Evolutionary conservation across 1,140 invertebrate genomes (phyloP).

Genomic region (Conus ventricosus): DNA sequence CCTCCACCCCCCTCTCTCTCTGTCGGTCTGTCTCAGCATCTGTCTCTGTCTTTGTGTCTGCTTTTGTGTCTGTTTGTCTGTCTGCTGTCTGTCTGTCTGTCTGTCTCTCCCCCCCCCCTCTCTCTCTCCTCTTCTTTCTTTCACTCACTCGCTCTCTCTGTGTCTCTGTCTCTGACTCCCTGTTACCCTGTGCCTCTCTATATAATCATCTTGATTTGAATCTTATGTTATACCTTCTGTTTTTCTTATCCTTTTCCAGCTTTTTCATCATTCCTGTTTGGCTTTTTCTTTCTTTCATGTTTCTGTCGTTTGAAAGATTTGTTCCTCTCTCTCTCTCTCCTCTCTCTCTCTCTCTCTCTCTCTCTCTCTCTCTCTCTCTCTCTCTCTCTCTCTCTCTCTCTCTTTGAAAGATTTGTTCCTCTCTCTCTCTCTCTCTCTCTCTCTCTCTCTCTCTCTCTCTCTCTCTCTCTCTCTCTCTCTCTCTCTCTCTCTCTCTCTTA

Average conservation of each 20-base stretch:
- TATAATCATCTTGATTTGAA: too few relatives aligned
- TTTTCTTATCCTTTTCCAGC: too few relatives aligned
- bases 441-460: not conserved
- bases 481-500: too few relatives aligned
- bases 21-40: not conserved
- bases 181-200: not conserved
- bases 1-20: too few relatives aligned
- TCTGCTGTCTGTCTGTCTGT: constrained; percentile 6
- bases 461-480: too few relatives aligned
- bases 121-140: not conserved
- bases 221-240: too few relatives aligned
- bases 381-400: too few relatives aligned
- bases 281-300: too few relatives aligned
- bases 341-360: not conserved
- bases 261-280: too few relatives aligned
- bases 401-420: too few relatives aligned
- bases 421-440: not conserved
- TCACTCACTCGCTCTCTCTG: not conserved
- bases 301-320: too few relatives aligned
- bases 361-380: not conserved
- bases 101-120: not conserved
- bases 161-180: not conserved
- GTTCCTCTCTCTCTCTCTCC: not conserved
- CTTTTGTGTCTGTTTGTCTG: not conserved
- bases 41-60: not conserved